These are phyloP conservation scores for Phymorhynchus buccinoides DNA, from an alignment of 1,140 invertebrate species.

Conservation along the genomic window DNA sequence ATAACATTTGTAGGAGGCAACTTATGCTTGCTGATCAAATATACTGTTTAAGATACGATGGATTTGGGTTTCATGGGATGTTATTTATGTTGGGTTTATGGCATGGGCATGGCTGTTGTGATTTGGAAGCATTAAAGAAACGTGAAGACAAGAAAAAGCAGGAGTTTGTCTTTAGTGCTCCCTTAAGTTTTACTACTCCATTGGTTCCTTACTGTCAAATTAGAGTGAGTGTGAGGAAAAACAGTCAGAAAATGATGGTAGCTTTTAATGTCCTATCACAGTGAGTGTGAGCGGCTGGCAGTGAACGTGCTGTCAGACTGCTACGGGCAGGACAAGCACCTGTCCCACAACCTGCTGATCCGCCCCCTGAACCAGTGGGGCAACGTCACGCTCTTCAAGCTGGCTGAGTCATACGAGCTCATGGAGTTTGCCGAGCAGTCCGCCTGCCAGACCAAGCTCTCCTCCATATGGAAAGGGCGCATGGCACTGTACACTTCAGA, in stretches of 20 bases:
- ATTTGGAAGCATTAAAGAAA: not conserved
- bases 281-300: constrained; percentile 68
- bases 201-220: too few species aligned
- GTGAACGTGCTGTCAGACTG: constrained; percentile 66
- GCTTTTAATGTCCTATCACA: constrained; percentile 45
- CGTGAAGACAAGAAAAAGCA: not conserved
- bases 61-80: too few species aligned
- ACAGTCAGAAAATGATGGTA: not conserved
- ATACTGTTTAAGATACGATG: too few species aligned
- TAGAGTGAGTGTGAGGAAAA: too few species aligned
- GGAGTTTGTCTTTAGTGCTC: not conserved
- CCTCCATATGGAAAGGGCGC: constrained; percentile 69
- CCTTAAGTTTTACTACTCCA: too few species aligned
- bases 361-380: constrained; percentile 58
- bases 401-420: constrained; percentile 64
- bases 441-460: constrained; percentile 69
- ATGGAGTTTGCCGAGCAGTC: constrained; percentile 71
- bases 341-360: constrained; percentile 60
- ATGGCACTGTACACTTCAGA: constrained; percentile 68
- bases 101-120: not conserved
- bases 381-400: constrained; percentile 57
- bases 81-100: too few species aligned
- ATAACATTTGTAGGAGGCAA: not conserved
- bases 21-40: not conserved
- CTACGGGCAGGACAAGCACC: constrained; percentile 59